Conservation (phyloP, 2,888 invertebrate genomes). For the Zele albiditarsus region DNA sequence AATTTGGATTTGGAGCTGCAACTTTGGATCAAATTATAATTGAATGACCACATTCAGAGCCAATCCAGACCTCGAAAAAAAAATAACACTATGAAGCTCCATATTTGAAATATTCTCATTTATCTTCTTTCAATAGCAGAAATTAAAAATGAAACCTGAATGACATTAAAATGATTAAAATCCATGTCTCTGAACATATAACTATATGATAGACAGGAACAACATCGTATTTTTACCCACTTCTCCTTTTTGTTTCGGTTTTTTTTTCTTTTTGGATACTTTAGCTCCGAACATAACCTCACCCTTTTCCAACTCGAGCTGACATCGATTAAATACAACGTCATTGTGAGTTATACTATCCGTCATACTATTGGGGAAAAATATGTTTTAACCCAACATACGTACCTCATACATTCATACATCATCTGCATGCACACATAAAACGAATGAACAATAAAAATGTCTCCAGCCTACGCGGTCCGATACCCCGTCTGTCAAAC, state of each 20-base stretch:
- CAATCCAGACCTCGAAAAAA: too few species aligned
- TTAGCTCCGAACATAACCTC: background rate
- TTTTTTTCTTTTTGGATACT: background rate
- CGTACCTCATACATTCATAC: background rate
- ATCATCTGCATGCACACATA: background rate
- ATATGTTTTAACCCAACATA: constrained; percentile 3
- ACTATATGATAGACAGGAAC: too few species aligned
- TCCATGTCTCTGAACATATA: too few species aligned
- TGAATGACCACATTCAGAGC: too few species aligned
- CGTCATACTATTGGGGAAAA: background rate
- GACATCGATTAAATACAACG: background rate
- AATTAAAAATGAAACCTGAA: too few species aligned
- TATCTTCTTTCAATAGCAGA: too few species aligned
- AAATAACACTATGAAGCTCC: too few species aligned
- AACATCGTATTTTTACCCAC: too few species aligned
- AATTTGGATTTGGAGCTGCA: too few species aligned
- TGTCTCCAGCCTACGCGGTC: background rate
- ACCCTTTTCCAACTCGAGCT: background rate
- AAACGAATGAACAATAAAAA: constrained; percentile 9
- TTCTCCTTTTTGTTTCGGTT: background rate
- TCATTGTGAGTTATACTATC: background rate
- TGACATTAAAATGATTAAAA: too few species aligned
- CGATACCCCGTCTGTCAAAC: constrained; percentile 6
- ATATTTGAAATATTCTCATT: too few species aligned
- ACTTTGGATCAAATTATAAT: too few species aligned